A percentile compares a stretch with the other conserved stretches of the same genome.
Conservation (phyloP, 2,888 invertebrate species). For the Eurytoma californica region DNA sequence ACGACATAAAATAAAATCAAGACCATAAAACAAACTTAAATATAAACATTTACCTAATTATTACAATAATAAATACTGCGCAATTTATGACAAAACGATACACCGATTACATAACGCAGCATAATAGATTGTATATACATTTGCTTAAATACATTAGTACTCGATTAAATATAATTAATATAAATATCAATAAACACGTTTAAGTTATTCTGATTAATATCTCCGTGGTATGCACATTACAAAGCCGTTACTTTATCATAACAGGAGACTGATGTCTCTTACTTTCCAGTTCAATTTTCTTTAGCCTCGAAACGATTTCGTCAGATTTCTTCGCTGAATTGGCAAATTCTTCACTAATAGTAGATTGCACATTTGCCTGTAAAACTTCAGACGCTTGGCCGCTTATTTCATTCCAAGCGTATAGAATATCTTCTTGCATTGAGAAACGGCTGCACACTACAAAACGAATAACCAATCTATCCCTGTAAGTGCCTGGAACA, state of each 20-base stretch:
- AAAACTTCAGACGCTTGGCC: constrained; percentile 76
- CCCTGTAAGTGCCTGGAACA: constrained; percentile 84
- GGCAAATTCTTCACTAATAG: not conserved
- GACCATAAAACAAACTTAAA: not conserved
- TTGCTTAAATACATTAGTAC: constrained; percentile 1
- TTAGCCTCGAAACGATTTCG: constrained; percentile 56
- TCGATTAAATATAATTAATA: not conserved
- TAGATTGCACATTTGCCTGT: constrained; percentile 4
- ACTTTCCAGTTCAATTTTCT: constrained; percentile 57
- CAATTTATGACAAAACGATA: not conserved
- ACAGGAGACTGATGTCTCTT: constrained; percentile 20
- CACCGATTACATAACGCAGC: not conserved
- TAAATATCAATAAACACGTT: too few species aligned
- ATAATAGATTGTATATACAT: not conserved
- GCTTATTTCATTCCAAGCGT: constrained; percentile 84
- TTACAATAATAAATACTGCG: not conserved
- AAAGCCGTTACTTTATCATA: constrained; percentile 14
- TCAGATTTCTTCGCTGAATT: constrained; percentile 37
- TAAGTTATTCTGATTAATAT: not conserved
- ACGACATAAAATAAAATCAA: not conserved
- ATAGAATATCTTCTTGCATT: constrained; percentile 84
- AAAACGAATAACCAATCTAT: constrained; percentile 85
- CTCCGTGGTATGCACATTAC: not conserved
- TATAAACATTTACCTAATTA: not conserved
- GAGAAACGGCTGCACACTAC: constrained; percentile 87